These are phyloP conservation scores for Sigmodon hispidus DNA, from an alignment of 2,113 vertebrate species.

Conservation along the genomic window DNA sequence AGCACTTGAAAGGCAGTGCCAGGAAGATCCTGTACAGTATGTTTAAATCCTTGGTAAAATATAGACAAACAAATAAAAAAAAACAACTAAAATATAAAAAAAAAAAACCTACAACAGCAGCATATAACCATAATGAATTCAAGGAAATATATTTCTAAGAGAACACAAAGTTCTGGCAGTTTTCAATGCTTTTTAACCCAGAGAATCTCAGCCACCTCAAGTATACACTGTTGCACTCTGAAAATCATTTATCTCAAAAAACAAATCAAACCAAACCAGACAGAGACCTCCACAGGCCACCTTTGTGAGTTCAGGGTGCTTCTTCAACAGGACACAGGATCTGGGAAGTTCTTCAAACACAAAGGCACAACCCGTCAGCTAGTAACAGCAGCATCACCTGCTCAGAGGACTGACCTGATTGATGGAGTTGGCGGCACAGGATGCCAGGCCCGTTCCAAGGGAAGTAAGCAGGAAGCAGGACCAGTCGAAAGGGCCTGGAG, in stretches of 20 bases:
- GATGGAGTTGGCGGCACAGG: conserved; percentile 95
- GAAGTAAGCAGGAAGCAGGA: conserved; percentile 89
- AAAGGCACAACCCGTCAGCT: background rate
- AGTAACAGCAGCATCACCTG: background rate
- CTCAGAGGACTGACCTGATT: conserved; percentile 93
- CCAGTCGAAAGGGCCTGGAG: conserved; percentile 94
- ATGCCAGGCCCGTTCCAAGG: conserved; percentile 94
- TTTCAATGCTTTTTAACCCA: background rate
- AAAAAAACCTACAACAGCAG: background rate
- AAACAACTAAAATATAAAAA: conserved; percentile 27
- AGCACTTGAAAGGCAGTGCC: background rate
- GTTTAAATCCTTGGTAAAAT: background rate
- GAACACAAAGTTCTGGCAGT: background rate
- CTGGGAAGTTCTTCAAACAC: background rate
- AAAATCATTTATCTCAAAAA: background rate
- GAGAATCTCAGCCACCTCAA: background rate
- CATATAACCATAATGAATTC: background rate
- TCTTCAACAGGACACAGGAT: background rate
- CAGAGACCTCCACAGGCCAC: background rate
- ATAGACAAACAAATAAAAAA: background rate
- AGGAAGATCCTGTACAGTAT: background rate
- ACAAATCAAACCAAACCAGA: background rate
- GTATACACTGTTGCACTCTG: background rate
- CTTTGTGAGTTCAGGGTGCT: background rate
- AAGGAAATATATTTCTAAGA: background rate